A percentile compares a stretch with the other conserved stretches of the same genome.
Evolutionary conservation across 2,797 vertebrate genomes (phyloP).

Genomic region (Triplophysa bombifrons): DNA sequence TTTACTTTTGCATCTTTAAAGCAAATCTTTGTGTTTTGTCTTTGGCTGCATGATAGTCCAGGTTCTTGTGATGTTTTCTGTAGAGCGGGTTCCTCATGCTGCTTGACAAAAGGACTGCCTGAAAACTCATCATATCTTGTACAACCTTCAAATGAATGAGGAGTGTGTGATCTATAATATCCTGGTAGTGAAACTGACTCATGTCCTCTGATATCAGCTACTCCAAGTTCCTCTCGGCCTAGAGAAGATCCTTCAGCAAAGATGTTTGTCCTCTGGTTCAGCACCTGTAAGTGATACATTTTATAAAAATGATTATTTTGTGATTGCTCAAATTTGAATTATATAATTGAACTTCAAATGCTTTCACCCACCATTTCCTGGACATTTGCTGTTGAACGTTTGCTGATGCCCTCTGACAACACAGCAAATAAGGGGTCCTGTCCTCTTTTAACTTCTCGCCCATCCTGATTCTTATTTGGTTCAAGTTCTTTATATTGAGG

Average conservation of each 20-base stretch:
- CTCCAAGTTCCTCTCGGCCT: slow-evolving; percentile 8
- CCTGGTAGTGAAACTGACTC: slow-evolving; percentile 9
- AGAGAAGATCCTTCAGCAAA: slow-evolving; percentile 7
- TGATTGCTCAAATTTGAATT: no score
- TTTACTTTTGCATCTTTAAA: slow-evolving; percentile 2
- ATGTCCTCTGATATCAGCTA: background rate
- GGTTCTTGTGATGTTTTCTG: background rate
- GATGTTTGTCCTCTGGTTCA: background rate
- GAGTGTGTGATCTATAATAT: slow-evolving; percentile 12
- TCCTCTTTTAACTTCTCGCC: background rate
- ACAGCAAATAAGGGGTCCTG: background rate
- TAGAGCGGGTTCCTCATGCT: background rate
- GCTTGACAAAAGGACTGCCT: background rate
- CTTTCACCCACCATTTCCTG: slow-evolving; percentile 34
- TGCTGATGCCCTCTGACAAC: slow-evolving; percentile 17
- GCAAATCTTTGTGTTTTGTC: background rate
- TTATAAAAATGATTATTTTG: no score
- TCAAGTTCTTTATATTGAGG: background rate
- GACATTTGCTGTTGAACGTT: slow-evolving; percentile 15
- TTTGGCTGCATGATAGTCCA: background rate
- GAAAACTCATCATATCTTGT: slow-evolving; percentile 9
- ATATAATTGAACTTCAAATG: background rate
- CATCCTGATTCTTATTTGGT: background rate
- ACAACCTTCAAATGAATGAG: slow-evolving; percentile 16
- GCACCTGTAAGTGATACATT: slow-evolving; percentile 3